Base-by-base conservation (phyloP, 1,140 invertebrate genomes). In the Vanessa atalanta region DNA sequence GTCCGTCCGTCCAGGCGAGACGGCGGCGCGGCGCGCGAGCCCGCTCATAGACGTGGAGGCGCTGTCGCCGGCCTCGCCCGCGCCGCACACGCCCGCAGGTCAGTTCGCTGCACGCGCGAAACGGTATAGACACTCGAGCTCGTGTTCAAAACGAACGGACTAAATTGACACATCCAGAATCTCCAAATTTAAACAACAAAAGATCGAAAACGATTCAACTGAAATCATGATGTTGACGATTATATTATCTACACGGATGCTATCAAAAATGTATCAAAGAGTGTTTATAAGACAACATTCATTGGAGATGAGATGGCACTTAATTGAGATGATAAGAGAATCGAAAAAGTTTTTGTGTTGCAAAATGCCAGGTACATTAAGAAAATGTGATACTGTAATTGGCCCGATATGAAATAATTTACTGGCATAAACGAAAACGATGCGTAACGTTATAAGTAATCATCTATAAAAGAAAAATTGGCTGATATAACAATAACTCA, bases 11-110 rank as follows among this genome's bases (percentile, higher is more conserved):
- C 76, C 94, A 96, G 95, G 95, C 95, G 95, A 95, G 93, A 94
- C 95, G 85, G 94, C 94, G 85, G 94, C 94, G 84, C 93, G 93
- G 86, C 89, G 94, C 83, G 93, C 94, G 84, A 95, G 95, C 93
- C 96, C 96, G 79, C 93, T 96, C 88, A 95, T 96, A 86, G 96
- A 97, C 92, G 96, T 97, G 86, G 96, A 96, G 89, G 94, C 94
- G 77, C 94, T 96, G 78, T 96, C 95, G 89, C 94, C 95, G 76
- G 87, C 92, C 75, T 90, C 93, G 74, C 91, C 93, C 81, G 93
- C 94, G 82, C 89, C 93, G 93, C 81, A 88, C 80, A 93, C 93
- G 86, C 93, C 92, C 82, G 86, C 92, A 95, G 94, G 95, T 95
- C 94, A 95, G 95, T 95, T 89, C 83, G 81, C 76, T 78, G 79